A percentile compares a stretch with the other conserved stretches of the same genome.
These are phyloP conservation scores for Gymnothorax javanicus DNA, from an alignment of 2,797 vertebrate genomes.

Conservation along the genomic window DNA sequence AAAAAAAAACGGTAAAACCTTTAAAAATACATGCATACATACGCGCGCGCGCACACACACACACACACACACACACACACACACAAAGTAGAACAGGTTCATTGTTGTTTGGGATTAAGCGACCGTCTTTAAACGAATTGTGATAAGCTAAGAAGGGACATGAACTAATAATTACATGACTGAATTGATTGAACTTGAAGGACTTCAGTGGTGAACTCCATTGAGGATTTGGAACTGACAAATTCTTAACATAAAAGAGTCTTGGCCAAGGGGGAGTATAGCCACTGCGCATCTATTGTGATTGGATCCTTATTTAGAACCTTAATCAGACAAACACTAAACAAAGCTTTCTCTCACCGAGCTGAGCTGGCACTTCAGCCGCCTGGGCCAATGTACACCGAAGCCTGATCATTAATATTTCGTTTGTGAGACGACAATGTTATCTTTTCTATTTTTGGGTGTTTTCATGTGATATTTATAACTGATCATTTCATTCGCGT, in stretches of 20 bases:
- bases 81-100: conserved; percentile 6
- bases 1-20: background rate
- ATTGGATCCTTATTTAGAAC: conserved; percentile 75
- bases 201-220: conserved; percentile 73
- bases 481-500: background rate
- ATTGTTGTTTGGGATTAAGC: conserved; percentile 65
- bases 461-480: background rate
- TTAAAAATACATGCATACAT: background rate
- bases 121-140: conserved; percentile 74
- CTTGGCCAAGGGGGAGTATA: conserved; percentile 64
- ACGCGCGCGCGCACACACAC: too few relatives aligned
- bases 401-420: conserved; percentile 46
- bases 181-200: conserved; percentile 77
- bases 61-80: too few relatives aligned
- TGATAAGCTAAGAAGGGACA: conserved; percentile 64
- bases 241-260: conserved; percentile 74
- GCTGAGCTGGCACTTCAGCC: conserved; percentile 73
- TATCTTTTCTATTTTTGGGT: background rate
- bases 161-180: conserved; percentile 71
- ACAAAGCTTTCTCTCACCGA: conserved; percentile 68
- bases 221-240: conserved; percentile 69
- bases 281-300: conserved; percentile 65
- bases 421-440: background rate
- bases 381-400: conserved; percentile 69
- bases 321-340: conserved; percentile 73